A percentile compares a stretch with the other conserved stretches of the same genome.
These are phyloP conservation scores for Columba livia DNA, from an alignment of 2,113 vertebrate species.

Conservation along the genomic window DNA sequence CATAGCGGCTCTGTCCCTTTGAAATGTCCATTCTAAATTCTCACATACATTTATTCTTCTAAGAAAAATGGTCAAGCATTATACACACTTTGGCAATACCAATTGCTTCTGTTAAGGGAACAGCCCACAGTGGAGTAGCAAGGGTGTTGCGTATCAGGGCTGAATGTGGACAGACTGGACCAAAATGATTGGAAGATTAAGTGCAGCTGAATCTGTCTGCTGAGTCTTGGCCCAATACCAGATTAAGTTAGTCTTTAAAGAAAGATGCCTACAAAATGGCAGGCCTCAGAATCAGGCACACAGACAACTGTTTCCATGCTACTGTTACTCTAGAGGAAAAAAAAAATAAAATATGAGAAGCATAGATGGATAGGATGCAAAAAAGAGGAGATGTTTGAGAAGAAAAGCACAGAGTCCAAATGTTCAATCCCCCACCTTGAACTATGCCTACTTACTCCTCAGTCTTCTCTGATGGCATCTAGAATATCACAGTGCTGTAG, in stretches of 20 bases:
- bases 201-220: not conserved
- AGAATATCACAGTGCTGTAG: not conserved
- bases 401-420: not conserved
- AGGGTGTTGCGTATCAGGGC: not conserved
- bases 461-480: not conserved
- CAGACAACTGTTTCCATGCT: not conserved
- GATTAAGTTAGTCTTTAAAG: not conserved
- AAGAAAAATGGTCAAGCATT: not conserved
- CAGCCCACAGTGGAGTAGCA: not conserved
- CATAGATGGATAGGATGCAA: not conserved
- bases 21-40: not conserved
- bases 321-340: not conserved
- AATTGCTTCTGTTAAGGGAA: not conserved
- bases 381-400: not conserved
- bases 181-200: not conserved
- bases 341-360: not conserved
- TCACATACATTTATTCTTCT: not conserved
- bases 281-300: not conserved
- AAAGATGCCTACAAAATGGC: not conserved
- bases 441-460: not conserved
- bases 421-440: not conserved
- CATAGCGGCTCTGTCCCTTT: not conserved
- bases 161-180: not conserved
- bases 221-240: not conserved
- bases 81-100: not conserved